phyloP scores from a whole-genome alignment of 1,140 invertebrate species.

The Argopecten irradians region DNA sequence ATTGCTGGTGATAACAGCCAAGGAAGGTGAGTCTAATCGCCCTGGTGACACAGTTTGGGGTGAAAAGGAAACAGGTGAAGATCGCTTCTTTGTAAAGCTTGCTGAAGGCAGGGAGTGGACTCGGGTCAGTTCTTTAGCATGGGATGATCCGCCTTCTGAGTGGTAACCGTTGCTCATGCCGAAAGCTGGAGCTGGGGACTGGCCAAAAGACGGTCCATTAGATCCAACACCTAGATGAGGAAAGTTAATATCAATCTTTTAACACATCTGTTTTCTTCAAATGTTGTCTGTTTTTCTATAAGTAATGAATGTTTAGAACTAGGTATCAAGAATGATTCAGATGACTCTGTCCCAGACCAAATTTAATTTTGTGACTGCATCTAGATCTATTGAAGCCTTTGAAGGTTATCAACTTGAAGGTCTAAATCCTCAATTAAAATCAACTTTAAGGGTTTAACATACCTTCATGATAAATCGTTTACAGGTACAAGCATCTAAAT shows the following conservation, averaged over 20 bases:
- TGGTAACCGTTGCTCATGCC: neutral
- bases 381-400: no score
- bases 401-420: no score
- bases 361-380: no score
- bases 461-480: no score
- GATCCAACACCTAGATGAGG: neutral
- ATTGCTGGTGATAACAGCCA: slow-evolving; percentile 46
- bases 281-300: no score
- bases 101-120: slow-evolving; percentile 13
- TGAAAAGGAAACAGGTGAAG: slow-evolving; percentile 34
- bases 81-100: neutral
- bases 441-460: no score
- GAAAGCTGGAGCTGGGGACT: neutral
- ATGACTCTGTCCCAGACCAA: no score
- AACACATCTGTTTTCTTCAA: no score
- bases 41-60: slow-evolving; percentile 35
- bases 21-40: slow-evolving; percentile 38
- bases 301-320: no score
- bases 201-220: slow-evolving; percentile 16
- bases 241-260: neutral
- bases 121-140: neutral
- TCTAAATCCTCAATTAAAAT: no score
- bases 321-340: no score
- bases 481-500: no score
- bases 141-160: neutral